phyloP scores from a whole-genome alignment of 2,113 vertebrate genomes.

The Saccopteryx leptura region DNA sequence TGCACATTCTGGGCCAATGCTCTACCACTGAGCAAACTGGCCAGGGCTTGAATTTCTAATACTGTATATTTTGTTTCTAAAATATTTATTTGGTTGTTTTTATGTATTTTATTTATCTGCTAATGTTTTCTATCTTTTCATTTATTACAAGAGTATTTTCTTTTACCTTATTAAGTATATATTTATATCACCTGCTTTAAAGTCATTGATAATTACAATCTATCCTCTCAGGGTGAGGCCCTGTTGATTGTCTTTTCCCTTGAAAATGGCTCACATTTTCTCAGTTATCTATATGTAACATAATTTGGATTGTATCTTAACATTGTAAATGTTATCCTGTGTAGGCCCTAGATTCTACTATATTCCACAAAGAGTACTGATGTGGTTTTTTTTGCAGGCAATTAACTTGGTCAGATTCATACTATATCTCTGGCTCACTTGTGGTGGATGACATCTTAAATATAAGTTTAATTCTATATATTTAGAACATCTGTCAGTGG shows the following conservation, averaged over 20 bases:
- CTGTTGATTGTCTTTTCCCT: neutral
- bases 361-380: neutral
- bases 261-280: neutral
- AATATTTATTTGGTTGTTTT: neutral
- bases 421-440: neutral
- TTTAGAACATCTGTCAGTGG: neutral
- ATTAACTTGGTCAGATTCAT: neutral
- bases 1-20: no score
- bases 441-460: neutral
- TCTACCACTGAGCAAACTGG: no score
- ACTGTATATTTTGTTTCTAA: slow-evolving; percentile 10
- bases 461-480: neutral
- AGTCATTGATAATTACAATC: neutral
- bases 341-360: neutral
- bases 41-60: neutral
- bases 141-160: neutral
- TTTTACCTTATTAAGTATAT: neutral
- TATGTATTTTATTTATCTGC: neutral
- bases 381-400: neutral
- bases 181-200: slow-evolving; percentile 4
- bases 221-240: neutral
- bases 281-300: neutral
- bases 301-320: neutral
- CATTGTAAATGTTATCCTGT: neutral
- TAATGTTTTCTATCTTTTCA: neutral